phyloP scores from a whole-genome alignment of 1,140 invertebrate species.

The Leptestheria dahalacensis region DNA sequence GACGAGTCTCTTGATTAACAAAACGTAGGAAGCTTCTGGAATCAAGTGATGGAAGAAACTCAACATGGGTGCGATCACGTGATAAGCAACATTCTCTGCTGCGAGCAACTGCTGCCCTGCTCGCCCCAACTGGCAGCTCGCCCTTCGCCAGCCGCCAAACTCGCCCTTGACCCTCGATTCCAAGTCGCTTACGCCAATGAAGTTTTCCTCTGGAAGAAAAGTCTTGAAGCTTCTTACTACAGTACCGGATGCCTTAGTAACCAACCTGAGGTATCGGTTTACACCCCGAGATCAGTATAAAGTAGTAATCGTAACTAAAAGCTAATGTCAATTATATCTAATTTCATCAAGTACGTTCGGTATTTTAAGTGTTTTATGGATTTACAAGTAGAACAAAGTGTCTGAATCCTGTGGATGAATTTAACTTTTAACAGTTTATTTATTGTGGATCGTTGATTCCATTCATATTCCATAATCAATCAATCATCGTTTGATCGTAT shows the following conservation, averaged over 20 bases:
- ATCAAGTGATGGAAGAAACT: background rate
- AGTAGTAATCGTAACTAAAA: too few relatives aligned
- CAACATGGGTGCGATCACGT: background rate
- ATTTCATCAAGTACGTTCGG: too few relatives aligned
- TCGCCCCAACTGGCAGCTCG: background rate
- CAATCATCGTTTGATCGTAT: too few relatives aligned
- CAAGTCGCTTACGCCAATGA: background rate
- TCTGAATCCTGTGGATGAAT: too few relatives aligned
- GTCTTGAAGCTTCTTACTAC: background rate
- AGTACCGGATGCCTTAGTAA: background rate
- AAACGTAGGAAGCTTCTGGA: background rate
- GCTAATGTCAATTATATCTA: too few relatives aligned
- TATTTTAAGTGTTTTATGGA: too few relatives aligned
- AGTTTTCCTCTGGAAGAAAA: background rate
- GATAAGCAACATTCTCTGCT: background rate
- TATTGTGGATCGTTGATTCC: too few relatives aligned
- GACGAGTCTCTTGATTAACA: too few relatives aligned
- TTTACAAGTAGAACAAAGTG: too few relatives aligned
- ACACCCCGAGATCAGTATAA: too few relatives aligned
- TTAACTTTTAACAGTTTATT: too few relatives aligned
- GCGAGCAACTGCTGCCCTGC: background rate
- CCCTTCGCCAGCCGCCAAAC: background rate
- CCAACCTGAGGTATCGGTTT: background rate
- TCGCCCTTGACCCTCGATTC: background rate
- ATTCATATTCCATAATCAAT: too few relatives aligned